These are phyloP conservation scores for Psittacula echo DNA, from an alignment of 2,797 vertebrate species.

Conservation along the genomic window DNA sequence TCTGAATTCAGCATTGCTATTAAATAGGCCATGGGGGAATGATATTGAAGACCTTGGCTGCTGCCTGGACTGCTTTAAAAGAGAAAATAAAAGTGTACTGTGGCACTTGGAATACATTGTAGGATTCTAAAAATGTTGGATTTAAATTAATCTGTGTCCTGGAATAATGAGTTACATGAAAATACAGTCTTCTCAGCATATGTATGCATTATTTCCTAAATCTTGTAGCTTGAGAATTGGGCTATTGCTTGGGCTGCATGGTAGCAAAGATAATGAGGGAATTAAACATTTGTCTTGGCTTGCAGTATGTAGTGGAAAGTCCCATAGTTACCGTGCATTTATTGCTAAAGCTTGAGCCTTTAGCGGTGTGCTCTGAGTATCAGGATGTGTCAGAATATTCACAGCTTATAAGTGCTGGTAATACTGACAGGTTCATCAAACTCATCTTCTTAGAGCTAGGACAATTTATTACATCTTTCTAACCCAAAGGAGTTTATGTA, in stretches of 20 bases:
- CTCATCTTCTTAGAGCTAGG: conserved; percentile 2
- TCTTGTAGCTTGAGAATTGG: background rate
- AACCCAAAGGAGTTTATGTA: conserved; percentile 40
- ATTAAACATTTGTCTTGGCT: background rate
- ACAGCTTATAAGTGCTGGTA: conserved; percentile 8
- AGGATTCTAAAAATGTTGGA: background rate
- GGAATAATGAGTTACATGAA: background rate
- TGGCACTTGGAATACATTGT: background rate
- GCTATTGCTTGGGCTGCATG: background rate
- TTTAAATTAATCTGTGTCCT: background rate
- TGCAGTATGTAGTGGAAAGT: background rate
- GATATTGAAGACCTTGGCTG: background rate
- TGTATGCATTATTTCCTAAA: background rate
- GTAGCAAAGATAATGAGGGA: background rate
- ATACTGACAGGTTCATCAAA: conserved; percentile 53
- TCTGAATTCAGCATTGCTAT: background rate
- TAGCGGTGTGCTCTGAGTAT: background rate
- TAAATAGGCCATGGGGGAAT: background rate
- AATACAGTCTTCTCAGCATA: background rate
- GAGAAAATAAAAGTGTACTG: background rate
- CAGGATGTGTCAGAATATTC: conserved; percentile 24
- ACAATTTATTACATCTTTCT: conserved; percentile 47
- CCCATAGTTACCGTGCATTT: background rate
- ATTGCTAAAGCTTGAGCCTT: background rate
- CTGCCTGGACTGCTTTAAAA: background rate